phyloP scores from a whole-genome alignment of 2,797 vertebrate species.

The Halcyon leucocephala region DNA sequence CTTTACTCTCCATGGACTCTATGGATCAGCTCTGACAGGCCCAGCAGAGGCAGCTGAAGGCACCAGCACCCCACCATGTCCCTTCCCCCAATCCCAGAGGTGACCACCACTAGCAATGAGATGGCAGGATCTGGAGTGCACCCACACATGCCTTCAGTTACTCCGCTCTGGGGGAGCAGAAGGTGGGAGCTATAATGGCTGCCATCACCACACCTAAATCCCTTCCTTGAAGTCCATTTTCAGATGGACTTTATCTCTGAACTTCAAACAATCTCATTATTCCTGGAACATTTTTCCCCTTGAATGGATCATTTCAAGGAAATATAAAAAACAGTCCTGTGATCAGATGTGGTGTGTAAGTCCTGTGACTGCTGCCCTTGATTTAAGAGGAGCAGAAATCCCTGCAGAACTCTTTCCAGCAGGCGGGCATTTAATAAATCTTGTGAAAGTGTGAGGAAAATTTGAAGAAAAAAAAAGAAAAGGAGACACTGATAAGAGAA shows the following conservation, averaged over 20 bases:
- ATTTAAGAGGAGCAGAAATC: slow-evolving; percentile 61
- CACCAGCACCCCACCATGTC: fast-evolving
- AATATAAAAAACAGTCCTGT: slow-evolving; percentile 10
- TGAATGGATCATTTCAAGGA: background rate
- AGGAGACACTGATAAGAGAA: slow-evolving; percentile 33
- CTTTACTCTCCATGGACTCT: background rate
- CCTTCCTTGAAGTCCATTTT: background rate
- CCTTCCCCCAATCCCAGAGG: background rate
- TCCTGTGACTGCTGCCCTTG: slow-evolving; percentile 1
- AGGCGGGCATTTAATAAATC: slow-evolving; percentile 38
- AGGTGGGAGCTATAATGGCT: background rate
- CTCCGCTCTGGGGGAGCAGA: background rate
- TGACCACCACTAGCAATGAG: background rate
- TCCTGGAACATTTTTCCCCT: background rate
- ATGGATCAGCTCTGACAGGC: background rate
- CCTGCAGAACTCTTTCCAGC: slow-evolving; percentile 13
- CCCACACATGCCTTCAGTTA: background rate
- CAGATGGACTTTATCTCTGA: background rate
- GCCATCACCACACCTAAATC: background rate
- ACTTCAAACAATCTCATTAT: background rate
- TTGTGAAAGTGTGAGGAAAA: slow-evolving; percentile 48
- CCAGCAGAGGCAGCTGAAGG: background rate
- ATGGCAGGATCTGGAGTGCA: background rate
- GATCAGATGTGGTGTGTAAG: slow-evolving; percentile 7
- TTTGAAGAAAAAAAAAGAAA: background rate